Evolutionary conservation across 2,797 vertebrate species (phyloP).

Genomic region (Buphagus erythrorhynchus): DNA sequence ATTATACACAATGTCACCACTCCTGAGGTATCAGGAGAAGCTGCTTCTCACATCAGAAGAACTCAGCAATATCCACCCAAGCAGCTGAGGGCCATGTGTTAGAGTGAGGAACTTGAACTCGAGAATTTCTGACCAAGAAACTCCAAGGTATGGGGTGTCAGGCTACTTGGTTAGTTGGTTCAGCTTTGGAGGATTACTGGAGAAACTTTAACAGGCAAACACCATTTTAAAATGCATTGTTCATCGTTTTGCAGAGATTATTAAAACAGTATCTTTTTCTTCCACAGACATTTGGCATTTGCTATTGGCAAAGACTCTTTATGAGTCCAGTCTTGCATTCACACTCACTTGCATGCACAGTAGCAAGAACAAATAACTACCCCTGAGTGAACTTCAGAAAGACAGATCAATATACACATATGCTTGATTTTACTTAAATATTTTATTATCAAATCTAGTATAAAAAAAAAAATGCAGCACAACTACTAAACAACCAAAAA

Average conservation of each 20-base stretch:
- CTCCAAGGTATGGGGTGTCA: not conserved
- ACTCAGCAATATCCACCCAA: not conserved
- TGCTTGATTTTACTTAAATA: not conserved
- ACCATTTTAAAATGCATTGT: not conserved
- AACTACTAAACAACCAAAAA: not conserved
- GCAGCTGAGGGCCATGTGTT: not conserved
- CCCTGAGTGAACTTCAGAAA: not conserved
- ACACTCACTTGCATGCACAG: not conserved
- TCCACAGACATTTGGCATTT: not conserved
- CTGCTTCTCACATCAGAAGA: not conserved
- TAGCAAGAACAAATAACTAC: not conserved
- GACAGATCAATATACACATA: not conserved
- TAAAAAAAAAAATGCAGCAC: not conserved
- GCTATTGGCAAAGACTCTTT: not conserved
- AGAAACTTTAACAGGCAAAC: not conserved
- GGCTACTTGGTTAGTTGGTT: not conserved
- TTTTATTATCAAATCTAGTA: not conserved
- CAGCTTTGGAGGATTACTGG: not conserved
- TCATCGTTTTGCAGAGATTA: not conserved
- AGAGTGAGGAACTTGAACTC: not conserved
- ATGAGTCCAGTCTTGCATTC: not conserved
- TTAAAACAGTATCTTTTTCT: not conserved
- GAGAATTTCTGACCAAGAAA: not conserved
- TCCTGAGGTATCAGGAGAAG: not conserved
- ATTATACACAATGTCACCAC: not conserved